Evolutionary conservation across 2,113 vertebrate genomes (phyloP).

Genomic region (Dicaeum eximium): DNA sequence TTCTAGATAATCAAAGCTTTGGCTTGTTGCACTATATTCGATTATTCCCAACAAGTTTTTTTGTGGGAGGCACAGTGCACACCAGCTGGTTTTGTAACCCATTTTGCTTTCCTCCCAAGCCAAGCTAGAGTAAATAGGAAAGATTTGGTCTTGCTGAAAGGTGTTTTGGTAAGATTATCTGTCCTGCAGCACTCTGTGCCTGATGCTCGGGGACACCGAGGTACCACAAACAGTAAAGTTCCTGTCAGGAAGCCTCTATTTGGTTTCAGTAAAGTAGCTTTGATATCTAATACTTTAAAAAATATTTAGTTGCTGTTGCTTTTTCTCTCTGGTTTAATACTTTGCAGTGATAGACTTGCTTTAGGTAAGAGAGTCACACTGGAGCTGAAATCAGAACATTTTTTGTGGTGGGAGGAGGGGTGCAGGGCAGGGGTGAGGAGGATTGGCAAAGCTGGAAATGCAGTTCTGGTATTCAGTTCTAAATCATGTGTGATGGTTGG

Average conservation of each 20-base stretch:
- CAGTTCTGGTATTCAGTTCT: neutral
- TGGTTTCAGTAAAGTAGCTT: neutral
- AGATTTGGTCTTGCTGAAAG: neutral
- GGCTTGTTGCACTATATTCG: neutral
- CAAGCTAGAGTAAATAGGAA: neutral
- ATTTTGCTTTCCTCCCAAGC: neutral
- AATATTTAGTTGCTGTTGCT: neutral
- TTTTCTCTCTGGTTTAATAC: neutral
- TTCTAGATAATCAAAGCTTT: slow-evolving; percentile 44
- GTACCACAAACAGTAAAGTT: neutral
- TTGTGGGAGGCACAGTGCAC: neutral
- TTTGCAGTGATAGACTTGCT: neutral
- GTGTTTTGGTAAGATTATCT: neutral
- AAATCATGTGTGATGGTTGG: neutral
- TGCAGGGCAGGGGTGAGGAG: neutral
- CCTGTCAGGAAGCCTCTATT: neutral
- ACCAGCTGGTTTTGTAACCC: neutral
- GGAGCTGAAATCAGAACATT: neutral
- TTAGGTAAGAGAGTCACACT: neutral
- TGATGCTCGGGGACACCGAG: neutral
- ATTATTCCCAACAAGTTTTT: neutral
- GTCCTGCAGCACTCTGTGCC: neutral
- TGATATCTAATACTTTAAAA: neutral
- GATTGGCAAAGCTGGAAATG: neutral
- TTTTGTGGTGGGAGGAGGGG: neutral